phyloP scores from a whole-genome alignment of 2,888 invertebrate species.

The Teleiodes luculella region DNA sequence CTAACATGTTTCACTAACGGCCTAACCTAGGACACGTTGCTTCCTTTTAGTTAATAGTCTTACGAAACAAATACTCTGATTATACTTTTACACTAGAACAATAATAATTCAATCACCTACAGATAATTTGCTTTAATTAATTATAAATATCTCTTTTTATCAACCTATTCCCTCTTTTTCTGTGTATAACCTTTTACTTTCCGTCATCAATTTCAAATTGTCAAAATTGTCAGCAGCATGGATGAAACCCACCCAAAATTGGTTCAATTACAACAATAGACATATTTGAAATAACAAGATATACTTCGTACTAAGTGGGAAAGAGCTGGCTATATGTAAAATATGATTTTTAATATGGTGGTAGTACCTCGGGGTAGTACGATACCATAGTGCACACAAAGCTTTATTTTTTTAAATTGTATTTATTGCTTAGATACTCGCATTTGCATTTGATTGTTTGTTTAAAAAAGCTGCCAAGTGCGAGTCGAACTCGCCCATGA shows the following conservation, averaged over 20 bases:
- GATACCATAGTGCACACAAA: not conserved
- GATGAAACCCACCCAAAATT: conserved; percentile 21
- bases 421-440: too few species aligned
- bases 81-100: conserved; percentile 42
- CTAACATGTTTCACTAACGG: conserved; percentile 76
- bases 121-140: conserved; percentile 41
- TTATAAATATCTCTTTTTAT: conserved; percentile 48
- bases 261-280: not conserved
- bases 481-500: too few species aligned
- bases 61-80: conserved; percentile 43
- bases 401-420: too few species aligned
- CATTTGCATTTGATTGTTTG: too few species aligned
- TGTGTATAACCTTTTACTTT: conserved; percentile 76
- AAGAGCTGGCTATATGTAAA: not conserved
- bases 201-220: conserved; percentile 77
- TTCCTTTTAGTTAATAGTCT: conserved; percentile 51
- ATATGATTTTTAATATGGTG: not conserved
- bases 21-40: conserved; percentile 77
- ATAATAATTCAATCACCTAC: conserved; percentile 39
- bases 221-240: conserved; percentile 69
- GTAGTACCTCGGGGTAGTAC: too few species aligned
- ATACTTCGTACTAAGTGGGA: not conserved
- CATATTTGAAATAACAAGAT: not conserved
- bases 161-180: conserved; percentile 72
- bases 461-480: too few species aligned